Percentiles rank a stretch among this genome's conserved stretches.
These are phyloP conservation scores for Aphelenchoides avenae DNA, from an alignment of 1,140 invertebrate genomes.

Conservation along the genomic window DNA sequence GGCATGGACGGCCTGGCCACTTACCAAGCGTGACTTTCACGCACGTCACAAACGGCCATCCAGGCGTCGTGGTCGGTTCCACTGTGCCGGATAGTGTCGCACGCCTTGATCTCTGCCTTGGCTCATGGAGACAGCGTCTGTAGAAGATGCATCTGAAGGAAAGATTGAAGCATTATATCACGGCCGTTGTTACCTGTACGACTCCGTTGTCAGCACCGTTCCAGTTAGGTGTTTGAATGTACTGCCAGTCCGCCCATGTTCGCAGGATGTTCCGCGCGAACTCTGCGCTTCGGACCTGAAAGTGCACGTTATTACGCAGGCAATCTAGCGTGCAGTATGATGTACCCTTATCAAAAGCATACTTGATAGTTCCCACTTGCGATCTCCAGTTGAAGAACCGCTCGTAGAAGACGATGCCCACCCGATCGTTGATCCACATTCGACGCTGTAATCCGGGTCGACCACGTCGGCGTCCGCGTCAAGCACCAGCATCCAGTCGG, in stretches of 20 bases:
- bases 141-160: slow-evolving; percentile 38
- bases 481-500: slow-evolving; percentile 53
- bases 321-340: no score
- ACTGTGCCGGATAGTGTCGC: slow-evolving; percentile 36
- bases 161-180: not conserved
- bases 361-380: slow-evolving; percentile 50
- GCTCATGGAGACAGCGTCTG: slow-evolving; percentile 34
- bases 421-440: slow-evolving; percentile 49
- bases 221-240: slow-evolving; percentile 36
- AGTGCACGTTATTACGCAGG: no score
- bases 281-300: slow-evolving; percentile 42
- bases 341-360: slow-evolving; percentile 2
- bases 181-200: slow-evolving; percentile 23
- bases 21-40: slow-evolving; percentile 36
- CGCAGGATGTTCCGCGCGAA: slow-evolving; percentile 44
- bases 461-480: slow-evolving; percentile 53
- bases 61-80: slow-evolving; percentile 45
- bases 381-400: slow-evolving; percentile 57
- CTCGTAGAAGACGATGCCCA: slow-evolving; percentile 51
- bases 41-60: slow-evolving; percentile 49
- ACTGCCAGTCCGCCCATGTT: slow-evolving; percentile 50
- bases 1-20: no score
- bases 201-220: slow-evolving; percentile 50
- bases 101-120: slow-evolving; percentile 46
- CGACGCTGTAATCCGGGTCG: slow-evolving; percentile 51